These are phyloP conservation scores for Punctoribates punctum DNA, from an alignment of 2,888 invertebrate species.

Conservation along the genomic window DNA sequence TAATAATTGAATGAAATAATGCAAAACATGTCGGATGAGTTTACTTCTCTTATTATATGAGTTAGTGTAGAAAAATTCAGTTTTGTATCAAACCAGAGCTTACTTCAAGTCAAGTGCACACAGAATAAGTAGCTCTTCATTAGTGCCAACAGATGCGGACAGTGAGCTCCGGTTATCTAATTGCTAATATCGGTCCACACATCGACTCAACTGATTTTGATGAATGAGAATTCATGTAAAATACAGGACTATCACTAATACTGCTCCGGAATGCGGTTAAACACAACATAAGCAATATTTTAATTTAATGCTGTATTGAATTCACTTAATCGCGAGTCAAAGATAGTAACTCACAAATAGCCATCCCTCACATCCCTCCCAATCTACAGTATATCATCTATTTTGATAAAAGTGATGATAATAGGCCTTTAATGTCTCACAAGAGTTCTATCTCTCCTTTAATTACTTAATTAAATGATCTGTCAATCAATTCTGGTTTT, in stretches of 20 bases:
- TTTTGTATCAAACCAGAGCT: not conserved
- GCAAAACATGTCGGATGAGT: no score
- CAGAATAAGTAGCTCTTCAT: not conserved
- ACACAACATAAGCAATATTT: conserved; percentile 14
- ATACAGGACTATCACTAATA: no score
- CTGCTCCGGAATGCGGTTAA: not conserved
- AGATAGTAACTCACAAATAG: no score
- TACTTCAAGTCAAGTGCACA: not conserved
- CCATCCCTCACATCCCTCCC: no score
- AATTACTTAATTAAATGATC: conserved; percentile 34
- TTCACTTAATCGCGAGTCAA: no score
- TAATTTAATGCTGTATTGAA: no score
- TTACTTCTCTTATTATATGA: not conserved
- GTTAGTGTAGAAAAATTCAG: not conserved
- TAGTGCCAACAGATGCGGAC: not conserved
- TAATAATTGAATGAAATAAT: conserved; percentile 18
- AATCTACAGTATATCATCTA: conserved; percentile 8
- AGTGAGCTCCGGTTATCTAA: not conserved
- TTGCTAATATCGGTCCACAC: conserved; percentile 28
- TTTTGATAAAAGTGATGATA: conserved; percentile 35
- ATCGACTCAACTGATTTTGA: not conserved
- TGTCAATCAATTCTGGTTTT: conserved; percentile 23
- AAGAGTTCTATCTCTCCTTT: conserved; percentile 3
- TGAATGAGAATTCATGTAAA: conserved; percentile 19
- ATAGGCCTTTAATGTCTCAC: not conserved